These are phyloP conservation scores for Meles meles DNA, from an alignment of 2,113 vertebrate species.

Conservation along the genomic window DNA sequence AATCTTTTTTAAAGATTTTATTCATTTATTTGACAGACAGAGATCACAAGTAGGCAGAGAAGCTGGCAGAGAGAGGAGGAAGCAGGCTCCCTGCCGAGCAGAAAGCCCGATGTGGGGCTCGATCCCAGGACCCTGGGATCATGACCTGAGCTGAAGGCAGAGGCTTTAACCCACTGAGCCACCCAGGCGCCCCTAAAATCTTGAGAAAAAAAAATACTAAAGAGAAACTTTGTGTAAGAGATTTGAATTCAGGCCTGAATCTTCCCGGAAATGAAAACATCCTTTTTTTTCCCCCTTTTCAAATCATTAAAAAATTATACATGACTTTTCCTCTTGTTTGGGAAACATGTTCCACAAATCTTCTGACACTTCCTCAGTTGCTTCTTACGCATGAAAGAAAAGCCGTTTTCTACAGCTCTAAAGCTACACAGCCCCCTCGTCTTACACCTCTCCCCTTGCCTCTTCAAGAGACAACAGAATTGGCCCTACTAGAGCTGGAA, in stretches of 20 bases:
- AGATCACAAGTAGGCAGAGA: no score
- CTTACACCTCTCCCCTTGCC: not conserved
- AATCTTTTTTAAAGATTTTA: no score
- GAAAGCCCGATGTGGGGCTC: no score
- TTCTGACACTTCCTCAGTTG: not conserved
- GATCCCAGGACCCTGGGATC: no score
- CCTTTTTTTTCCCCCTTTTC: not conserved
- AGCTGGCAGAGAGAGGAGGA: no score
- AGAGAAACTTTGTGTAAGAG: not conserved
- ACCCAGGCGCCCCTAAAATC: no score
- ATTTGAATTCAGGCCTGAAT: conserved; percentile 20
- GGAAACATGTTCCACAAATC: not conserved
- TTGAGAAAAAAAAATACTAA: not conserved
- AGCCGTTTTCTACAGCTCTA: not conserved
- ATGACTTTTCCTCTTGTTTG: not conserved
- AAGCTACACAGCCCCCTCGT: not conserved
- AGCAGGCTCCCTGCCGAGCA: no score
- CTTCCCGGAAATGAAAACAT: not conserved
- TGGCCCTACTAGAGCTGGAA: not conserved
- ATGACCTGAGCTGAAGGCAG: no score
- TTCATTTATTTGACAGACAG: no score
- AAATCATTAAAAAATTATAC: not conserved
- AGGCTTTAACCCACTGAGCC: no score
- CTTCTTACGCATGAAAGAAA: not conserved
- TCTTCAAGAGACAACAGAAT: not conserved